Percentiles rank a stretch among this genome's conserved stretches.
Evolutionary conservation across 1,140 invertebrate species (phyloP).

Genomic region (Carcinoscorpius rotundicauda): DNA sequence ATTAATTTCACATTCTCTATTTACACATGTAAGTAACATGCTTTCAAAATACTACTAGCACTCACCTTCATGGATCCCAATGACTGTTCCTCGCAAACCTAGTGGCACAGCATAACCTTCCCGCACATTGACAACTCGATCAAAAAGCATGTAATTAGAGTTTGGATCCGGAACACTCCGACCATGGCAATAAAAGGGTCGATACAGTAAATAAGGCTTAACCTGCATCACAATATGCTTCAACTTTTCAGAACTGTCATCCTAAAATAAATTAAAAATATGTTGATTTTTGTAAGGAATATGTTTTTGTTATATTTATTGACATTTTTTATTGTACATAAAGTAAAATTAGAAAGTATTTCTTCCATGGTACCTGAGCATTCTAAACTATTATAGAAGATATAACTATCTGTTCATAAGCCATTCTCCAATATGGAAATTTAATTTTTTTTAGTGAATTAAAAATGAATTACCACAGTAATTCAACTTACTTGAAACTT

Average conservation of each 20-base stretch:
- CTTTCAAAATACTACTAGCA: not conserved
- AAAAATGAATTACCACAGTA: constrained; percentile 18
- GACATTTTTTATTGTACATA: too few species aligned
- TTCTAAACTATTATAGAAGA: too few species aligned
- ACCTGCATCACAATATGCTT: constrained; percentile 56
- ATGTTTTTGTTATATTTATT: too few species aligned
- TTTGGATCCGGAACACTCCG: constrained; percentile 48
- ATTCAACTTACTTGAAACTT: constrained; percentile 8
- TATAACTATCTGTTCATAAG: too few species aligned
- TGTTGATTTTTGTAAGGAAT: too few species aligned
- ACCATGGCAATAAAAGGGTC: constrained; percentile 34
- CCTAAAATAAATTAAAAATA: not conserved
- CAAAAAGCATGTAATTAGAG: constrained; percentile 54
- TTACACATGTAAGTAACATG: too few species aligned
- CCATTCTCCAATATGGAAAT: too few species aligned
- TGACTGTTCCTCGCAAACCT: constrained; percentile 66
- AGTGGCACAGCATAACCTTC: constrained; percentile 61
- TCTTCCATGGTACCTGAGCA: not conserved
- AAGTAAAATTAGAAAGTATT: not conserved
- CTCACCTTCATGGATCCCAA: constrained; percentile 38
- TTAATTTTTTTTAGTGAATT: not conserved
- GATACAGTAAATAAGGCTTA: constrained; percentile 59
- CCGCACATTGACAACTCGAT: constrained; percentile 66
- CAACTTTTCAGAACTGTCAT: constrained; percentile 8
- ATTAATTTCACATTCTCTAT: too few species aligned